Conservation (phyloP, 2,888 invertebrate genomes). For the Cremastinae sp. region DNA sequence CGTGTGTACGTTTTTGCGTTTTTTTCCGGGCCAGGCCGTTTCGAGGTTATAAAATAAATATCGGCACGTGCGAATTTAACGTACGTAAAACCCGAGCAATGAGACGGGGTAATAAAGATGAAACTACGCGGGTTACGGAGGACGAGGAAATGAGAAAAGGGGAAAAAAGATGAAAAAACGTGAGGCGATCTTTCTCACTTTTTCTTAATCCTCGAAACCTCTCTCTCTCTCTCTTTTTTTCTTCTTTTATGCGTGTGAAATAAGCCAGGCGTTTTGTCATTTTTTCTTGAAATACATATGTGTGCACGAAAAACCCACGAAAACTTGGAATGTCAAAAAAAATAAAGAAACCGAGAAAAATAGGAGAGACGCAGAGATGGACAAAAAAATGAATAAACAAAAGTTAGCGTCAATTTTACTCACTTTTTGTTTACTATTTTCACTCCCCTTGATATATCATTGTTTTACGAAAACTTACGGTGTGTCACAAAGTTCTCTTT, state of each 20-base stretch:
- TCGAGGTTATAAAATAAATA: constrained; percentile 19
- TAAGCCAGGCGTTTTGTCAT: neutral
- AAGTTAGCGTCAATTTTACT: neutral
- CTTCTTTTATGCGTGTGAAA: neutral
- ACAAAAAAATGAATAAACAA: neutral
- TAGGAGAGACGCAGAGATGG: neutral
- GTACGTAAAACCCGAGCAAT: constrained; percentile 5
- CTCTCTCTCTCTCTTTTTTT: neutral
- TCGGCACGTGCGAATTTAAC: neutral
- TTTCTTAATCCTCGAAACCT: neutral
- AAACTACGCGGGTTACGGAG: neutral
- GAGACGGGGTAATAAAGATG: constrained; percentile 33
- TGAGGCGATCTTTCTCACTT: constrained; percentile 20
- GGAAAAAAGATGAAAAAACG: constrained; percentile 4
- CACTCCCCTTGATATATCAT: too few species aligned
- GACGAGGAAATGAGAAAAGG: neutral
- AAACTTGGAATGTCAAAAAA: too few species aligned
- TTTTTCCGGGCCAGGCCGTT: neutral
- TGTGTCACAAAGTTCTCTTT: too few species aligned
- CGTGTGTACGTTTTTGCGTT: neutral
- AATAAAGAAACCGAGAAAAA: neutral
- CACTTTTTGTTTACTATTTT: neutral
- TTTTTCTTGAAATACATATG: too few species aligned
- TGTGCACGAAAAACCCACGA: too few species aligned
- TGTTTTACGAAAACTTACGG: too few species aligned